Conservation (phyloP, 2,797 vertebrate species). For the Protonibea diacanthus region DNA sequence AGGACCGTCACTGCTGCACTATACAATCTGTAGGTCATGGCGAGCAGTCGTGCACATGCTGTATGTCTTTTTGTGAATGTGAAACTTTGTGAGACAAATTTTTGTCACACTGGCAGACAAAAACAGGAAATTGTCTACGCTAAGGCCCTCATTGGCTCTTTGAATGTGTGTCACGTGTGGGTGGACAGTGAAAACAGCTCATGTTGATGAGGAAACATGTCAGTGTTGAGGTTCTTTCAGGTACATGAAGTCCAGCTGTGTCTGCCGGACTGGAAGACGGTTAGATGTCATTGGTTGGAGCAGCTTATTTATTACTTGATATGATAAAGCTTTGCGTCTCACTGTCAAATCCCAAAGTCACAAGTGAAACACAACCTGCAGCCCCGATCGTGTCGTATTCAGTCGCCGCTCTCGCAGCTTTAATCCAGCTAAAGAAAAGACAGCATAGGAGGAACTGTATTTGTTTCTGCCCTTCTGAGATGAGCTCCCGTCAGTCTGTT, state of each 20-base stretch:
- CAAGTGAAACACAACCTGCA: constrained; percentile 31
- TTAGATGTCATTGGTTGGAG: not conserved
- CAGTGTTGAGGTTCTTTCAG: not conserved
- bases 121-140: not conserved
- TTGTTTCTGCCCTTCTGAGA: constrained; percentile 30
- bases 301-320: not conserved
- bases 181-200: constrained; percentile 6
- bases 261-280: not conserved
- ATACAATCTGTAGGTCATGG: not conserved
- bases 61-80: constrained; percentile 4
- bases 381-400: not conserved
- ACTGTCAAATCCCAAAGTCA: constrained; percentile 27
- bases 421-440: not conserved
- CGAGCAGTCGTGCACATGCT: not conserved
- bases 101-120: not conserved
- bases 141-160: not conserved
- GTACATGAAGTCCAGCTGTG: not conserved
- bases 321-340: constrained; percentile 12
- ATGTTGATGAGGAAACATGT: constrained; percentile 16
- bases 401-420: not conserved
- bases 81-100: not conserved
- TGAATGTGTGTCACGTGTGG: constrained; percentile 31
- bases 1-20: not conserved
- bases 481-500: constrained; percentile 5
- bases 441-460: not conserved